Base-by-base conservation (phyloP, 2,888 invertebrate genomes). In the Sinhomidia bicolor region DNA sequence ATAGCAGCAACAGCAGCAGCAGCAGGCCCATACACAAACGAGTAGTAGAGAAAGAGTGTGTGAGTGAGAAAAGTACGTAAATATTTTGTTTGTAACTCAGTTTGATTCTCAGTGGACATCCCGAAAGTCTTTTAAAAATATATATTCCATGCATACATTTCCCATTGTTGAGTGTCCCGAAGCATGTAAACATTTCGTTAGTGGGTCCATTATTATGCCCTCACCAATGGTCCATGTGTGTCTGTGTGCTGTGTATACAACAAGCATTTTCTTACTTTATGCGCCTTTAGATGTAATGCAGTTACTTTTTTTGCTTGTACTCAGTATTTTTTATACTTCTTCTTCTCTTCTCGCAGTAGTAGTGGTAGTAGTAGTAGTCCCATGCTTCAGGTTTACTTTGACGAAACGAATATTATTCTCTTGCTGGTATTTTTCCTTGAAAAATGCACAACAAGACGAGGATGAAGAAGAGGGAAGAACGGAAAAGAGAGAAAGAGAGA, bases 31-130 rank as follows among this genome's bases (percentile, higher is more conserved):
- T 17, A n/a, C 6, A 1, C 51, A 51, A 51, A n/a, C 1, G 2
- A 51, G 14, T 23, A 26, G 7, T 23, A 32, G 26, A 60, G 10
- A 26, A 12, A 60, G 54, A 17, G 54, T 17, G 10, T 7, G 41
- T 41, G 41, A 10, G 54, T 17, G 17, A 23, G 57, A 57, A 9
- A 57, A 57, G 65, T 65, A 17, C 32, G 62, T 41, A 41, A 68
- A 80, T 80, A 86, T 80, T 80, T 57, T 86, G 86, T 74, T 74
- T 86, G 79, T 51, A 74, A 51, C 57, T 81, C 71, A 74, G 32
- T 76, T 62, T 71, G 74, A 60, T 74, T 87, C 88, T 82, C 87
- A 60, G 68, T 86, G 86, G 86, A 86, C 81, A 85, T 80, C 60
- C 26, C 44, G 51, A 23, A 71, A 86, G 51, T 44, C 84, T 51